phyloP scores from a whole-genome alignment of 2,797 vertebrate species.

The Pangasius larnaudii region DNA sequence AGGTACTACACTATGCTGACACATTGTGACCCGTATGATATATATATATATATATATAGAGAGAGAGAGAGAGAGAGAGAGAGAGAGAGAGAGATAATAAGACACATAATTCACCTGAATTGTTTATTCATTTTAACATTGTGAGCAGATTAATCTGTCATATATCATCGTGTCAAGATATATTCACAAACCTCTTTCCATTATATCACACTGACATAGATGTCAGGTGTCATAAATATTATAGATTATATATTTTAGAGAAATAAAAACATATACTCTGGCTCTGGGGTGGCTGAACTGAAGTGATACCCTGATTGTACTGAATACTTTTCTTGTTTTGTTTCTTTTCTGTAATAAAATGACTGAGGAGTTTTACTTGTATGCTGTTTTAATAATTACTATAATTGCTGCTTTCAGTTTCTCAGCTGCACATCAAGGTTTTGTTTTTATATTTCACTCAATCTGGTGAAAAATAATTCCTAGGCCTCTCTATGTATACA shows the following conservation, averaged over 20 bases:
- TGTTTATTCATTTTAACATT: not conserved
- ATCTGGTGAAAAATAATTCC: not conserved
- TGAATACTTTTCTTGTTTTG: not conserved
- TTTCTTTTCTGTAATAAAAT: not conserved
- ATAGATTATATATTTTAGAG: not conserved
- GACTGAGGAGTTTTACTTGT: not conserved
- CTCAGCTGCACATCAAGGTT: not conserved
- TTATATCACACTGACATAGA: not conserved
- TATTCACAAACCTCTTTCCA: not conserved
- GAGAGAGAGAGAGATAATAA: too few species aligned
- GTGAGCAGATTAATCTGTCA: not conserved
- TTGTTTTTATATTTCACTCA: not conserved
- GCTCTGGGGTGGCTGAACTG: not conserved
- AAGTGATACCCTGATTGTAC: not conserved
- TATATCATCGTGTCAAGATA: not conserved
- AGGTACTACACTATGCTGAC: not conserved
- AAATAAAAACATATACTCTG: not conserved
- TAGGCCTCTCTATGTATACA: not conserved
- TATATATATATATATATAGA: not conserved
- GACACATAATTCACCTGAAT: not conserved
- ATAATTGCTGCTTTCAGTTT: not conserved
- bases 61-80: too few species aligned
- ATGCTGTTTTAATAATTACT: not conserved
- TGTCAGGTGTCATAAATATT: not conserved
- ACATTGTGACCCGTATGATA: not conserved